Evolutionary conservation across 37 sponge, comb jelly and placozoan species (phyloP), one percentile per base, ranked within the genome.

Genomic region (Beroe forskalii): DNA sequence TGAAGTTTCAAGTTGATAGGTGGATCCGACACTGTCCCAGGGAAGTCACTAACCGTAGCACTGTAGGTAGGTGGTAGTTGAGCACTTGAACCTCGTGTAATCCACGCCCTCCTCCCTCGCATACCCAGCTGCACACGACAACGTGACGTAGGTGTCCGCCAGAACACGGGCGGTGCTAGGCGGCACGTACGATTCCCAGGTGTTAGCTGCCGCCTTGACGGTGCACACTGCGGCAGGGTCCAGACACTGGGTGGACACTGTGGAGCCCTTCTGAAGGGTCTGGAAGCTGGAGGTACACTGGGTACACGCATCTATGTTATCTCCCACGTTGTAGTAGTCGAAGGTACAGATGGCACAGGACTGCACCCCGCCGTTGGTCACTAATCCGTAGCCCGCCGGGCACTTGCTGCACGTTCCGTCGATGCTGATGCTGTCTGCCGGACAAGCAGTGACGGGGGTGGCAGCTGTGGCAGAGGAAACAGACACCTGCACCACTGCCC

Each of bases 21-120:
- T 55, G 9, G 17, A 55, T 55, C n/a, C n/a, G n/a, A n/a, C n/a
- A n/a, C n/a, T n/a, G n/a, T n/a, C n/a, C n/a, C n/a, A n/a, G n/a
- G n/a, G 17, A 63, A 9, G 17, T 12, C 8, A 80, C 86, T 41
- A 30, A 80, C 86, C 55, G 55, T 80, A 80, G 22, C 86, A 80
- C 17, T 40, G 30, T 4, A 37, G 86, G 27, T 64, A 64, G 3
- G 55, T 38, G 25, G 55, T 3, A 22, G 44, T 38, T 4, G n/a
- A 32, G 42, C 86, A 80, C 4, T 44, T 17, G 44, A 80, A 41
- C 8, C 6, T 6, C 12, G 55, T 25, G 20, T 0, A n/a, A 1
- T 3, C 86, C 23, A 25, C 86, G 42, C 48, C 55, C 3, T 38
- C 1, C 1, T 4, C 55, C 3, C 0, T 12, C 40, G 86, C 44